Percentiles rank a stretch among this genome's conserved stretches.
These are phyloP conservation scores for Bombylius discolor DNA, from an alignment of 2,888 invertebrate species.

Conservation along the genomic window DNA sequence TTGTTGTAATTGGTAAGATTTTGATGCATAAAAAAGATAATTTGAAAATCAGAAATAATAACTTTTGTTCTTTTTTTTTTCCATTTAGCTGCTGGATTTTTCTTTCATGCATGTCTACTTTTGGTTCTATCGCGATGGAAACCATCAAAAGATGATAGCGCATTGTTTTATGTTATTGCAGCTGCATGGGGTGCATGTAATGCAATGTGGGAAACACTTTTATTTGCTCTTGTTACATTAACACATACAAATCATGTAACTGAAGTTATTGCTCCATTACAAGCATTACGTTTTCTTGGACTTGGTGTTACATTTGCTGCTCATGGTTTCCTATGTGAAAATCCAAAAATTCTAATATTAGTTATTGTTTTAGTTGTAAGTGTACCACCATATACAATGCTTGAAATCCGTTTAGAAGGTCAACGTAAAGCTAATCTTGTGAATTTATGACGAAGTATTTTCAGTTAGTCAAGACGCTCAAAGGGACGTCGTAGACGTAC, in stretches of 20 bases:
- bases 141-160: constrained; percentile 66
- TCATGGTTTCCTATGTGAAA: constrained; percentile 47
- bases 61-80: not conserved
- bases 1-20: constrained; percentile 55
- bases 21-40: constrained; percentile 2
- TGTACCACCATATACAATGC: constrained; percentile 33
- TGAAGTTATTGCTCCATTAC: constrained; percentile 36
- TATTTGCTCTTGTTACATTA: constrained; percentile 35
- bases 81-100: constrained; percentile 56
- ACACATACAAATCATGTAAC: constrained; percentile 35
- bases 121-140: constrained; percentile 67
- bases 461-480: constrained; percentile 30
- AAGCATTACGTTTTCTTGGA: constrained; percentile 49
- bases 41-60: not conserved
- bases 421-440: constrained; percentile 33
- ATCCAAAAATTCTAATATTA: constrained; percentile 31
- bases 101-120: constrained; percentile 65
- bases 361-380: constrained; percentile 32
- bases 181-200: constrained; percentile 82
- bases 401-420: constrained; percentile 33
- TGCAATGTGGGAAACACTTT: constrained; percentile 66
- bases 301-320: constrained; percentile 50
- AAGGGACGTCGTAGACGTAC: constrained; percentile 18
- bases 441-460: constrained; percentile 34
- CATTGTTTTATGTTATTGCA: constrained; percentile 68